Percentiles rank a stretch among this genome's conserved stretches.
These are phyloP conservation scores for Camponotus vicinus DNA, from an alignment of 1,140 invertebrate species.

Conservation along the genomic window DNA sequence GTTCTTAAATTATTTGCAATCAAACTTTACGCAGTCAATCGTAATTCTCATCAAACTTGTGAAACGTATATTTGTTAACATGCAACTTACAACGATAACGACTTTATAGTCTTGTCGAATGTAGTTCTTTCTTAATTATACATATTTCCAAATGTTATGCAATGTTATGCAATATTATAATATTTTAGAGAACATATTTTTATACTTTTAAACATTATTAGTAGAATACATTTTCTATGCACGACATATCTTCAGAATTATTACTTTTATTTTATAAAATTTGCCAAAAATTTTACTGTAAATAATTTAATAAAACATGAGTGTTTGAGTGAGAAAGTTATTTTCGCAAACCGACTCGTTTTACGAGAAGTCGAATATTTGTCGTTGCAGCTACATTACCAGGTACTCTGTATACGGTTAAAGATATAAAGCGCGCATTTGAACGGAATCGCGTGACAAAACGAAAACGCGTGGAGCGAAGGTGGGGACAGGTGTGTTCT, in stretches of 20 bases:
- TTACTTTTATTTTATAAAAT: not conserved
- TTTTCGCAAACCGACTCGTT: not conserved
- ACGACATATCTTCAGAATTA: not conserved
- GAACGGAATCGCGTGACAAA: not conserved
- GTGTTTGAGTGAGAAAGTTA: not conserved
- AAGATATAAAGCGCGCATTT: not conserved
- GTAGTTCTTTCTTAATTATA: not conserved
- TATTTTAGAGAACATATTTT: not conserved
- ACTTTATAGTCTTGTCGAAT: not conserved
- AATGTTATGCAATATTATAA: not conserved
- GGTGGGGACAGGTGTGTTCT: slow-evolving; percentile 59
- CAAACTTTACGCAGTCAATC: not conserved
- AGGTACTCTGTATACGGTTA: not conserved
- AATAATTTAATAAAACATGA: not conserved
- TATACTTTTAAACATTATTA: not conserved
- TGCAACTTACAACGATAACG: not conserved
- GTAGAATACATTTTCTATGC: not conserved
- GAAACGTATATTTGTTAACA: not conserved
- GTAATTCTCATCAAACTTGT: not conserved
- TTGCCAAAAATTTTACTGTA: not conserved
- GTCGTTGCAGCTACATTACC: no score
- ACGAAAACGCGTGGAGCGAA: slow-evolving; percentile 46
- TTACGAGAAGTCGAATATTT: not conserved
- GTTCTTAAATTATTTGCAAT: slow-evolving; percentile 3
- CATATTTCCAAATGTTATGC: not conserved